phyloP scores from a whole-genome alignment of 2,797 vertebrate genomes.

The Steatocranus sp. region DNA sequence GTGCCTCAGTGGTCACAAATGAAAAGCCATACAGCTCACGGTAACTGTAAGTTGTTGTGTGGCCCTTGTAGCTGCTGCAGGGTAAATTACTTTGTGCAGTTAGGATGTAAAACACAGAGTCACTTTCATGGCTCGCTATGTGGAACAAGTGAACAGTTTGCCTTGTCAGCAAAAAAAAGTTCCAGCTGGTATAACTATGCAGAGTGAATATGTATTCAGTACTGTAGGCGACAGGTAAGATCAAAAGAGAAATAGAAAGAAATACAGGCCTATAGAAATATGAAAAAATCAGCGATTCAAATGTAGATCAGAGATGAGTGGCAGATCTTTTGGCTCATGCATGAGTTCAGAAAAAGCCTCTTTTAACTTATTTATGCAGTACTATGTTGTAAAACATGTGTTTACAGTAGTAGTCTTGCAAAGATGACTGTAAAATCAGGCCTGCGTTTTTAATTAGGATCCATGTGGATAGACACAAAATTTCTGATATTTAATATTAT shows the following conservation, averaged over 20 bases:
- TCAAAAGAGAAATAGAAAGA: not conserved
- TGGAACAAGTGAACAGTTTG: constrained; percentile 47
- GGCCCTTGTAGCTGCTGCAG: not conserved
- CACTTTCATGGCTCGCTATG: constrained; percentile 53
- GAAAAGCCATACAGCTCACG: not conserved
- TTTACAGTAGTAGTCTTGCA: not conserved
- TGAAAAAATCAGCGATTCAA: not conserved
- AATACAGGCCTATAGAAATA: not conserved
- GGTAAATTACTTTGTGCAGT: constrained; percentile 18
- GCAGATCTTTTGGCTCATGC: not conserved
- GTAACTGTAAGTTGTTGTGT: not conserved
- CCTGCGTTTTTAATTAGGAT: not conserved
- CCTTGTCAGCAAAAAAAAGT: constrained; percentile 47
- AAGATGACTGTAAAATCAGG: not conserved
- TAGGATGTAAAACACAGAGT: constrained; percentile 53
- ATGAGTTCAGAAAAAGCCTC: not conserved
- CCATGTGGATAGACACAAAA: not conserved
- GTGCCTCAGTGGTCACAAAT: not conserved
- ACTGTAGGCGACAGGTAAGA: not conserved
- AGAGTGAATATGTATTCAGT: not conserved
- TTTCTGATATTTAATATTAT: not conserved
- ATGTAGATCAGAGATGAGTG: not conserved
- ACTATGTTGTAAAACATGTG: not conserved
- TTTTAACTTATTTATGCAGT: not conserved
- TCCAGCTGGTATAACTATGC: constrained; percentile 4